Conservation (phyloP, 2,797 vertebrate species). For the Enteromius viviparus region DNA sequence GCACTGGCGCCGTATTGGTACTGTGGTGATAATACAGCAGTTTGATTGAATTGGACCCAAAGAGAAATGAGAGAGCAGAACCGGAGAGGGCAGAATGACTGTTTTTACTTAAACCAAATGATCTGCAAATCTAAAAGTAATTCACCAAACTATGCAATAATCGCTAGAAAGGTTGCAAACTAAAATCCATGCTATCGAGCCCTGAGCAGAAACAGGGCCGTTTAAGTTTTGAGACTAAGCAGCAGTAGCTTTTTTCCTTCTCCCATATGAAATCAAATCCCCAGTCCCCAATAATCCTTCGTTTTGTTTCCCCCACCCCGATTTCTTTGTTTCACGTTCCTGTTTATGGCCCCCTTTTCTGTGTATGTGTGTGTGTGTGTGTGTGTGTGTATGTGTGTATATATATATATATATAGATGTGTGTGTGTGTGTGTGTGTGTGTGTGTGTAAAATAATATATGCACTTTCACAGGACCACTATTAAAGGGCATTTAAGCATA, state of each 20-base stretch:
- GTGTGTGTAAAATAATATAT: slow-evolving; percentile 69
- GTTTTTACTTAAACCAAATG: slow-evolving; percentile 74
- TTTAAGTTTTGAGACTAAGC: slow-evolving; percentile 70
- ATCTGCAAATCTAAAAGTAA: slow-evolving; percentile 75
- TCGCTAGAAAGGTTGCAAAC: slow-evolving; percentile 75
- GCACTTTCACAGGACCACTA: slow-evolving; percentile 83
- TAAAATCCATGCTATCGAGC: slow-evolving; percentile 70
- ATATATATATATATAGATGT: not conserved
- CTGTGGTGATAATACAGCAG: slow-evolving; percentile 33
- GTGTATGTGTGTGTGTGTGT: slow-evolving; percentile 32
- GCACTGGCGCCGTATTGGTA: slow-evolving; percentile 4
- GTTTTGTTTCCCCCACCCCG: no score
- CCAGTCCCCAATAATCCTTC: slow-evolving; percentile 49
- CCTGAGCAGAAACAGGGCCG: slow-evolving; percentile 70
- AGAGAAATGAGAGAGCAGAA: slow-evolving; percentile 26
- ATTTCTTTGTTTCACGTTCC: slow-evolving; percentile 5
- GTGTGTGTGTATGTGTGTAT: not conserved
- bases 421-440: slow-evolving; percentile 31
- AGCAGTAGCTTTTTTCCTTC: slow-evolving; percentile 68
- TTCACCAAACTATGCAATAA: slow-evolving; percentile 86
- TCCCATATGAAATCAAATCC: slow-evolving; percentile 59
- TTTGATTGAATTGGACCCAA: slow-evolving; percentile 51
- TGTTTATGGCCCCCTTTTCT: slow-evolving; percentile 25
- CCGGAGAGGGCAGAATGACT: slow-evolving; percentile 63
- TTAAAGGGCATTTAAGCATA: slow-evolving; percentile 83